Evolutionary conservation across 1,140 invertebrate genomes (phyloP), one percentile per base, ranked within the genome.

Genomic region (Stegodyphus mimosarum): DNA sequence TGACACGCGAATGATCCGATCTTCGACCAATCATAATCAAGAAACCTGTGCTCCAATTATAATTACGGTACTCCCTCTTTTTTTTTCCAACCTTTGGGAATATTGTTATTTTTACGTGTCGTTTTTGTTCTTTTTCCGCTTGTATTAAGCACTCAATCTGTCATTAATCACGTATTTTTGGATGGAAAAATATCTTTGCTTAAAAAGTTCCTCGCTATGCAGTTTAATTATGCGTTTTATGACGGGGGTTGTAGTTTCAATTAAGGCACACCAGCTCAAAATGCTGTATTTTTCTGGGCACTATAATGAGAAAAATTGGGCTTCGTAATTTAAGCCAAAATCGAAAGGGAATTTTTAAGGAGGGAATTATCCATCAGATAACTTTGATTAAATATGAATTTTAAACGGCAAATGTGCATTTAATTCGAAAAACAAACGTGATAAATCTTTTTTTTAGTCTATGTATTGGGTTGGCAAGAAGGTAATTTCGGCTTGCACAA

Each of bases 1-100:
- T 63, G 55, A 73, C 79, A 73, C 79, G 70, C 71, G 60, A 73
- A 67, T 69, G 52, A 79, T 53, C 55, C n/a, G 69, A 48, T 49
- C 10, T 7, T 52, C 48, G 53, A 63, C 79, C 79, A 83, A 83
- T 83, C 79, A 83, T 49, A 74, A 53, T 13, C 6, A 17, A 33
- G 79, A 83, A 83, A 83, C 79, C 79, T 83, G 79, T 74, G 79
- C 79, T 83, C n/a, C 78, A 73, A 83, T 83, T 83, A 83, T 83
- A 83, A 83, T 83, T 74, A 74, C 67, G 13, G 33, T 52, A 33
- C 33, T 33, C 33, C 33, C 55, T 60, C 55, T 49, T 15, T 83
- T 60, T 83, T 83, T 83, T 83, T 63, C 55, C 69, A 7, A 52
- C 48, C 48, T 33, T 33, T 80, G 55, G 55, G 55, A 60, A 60